Evolutionary conservation across 2,113 vertebrate genomes (phyloP).

Genomic region (Pycnonotus jocosus): DNA sequence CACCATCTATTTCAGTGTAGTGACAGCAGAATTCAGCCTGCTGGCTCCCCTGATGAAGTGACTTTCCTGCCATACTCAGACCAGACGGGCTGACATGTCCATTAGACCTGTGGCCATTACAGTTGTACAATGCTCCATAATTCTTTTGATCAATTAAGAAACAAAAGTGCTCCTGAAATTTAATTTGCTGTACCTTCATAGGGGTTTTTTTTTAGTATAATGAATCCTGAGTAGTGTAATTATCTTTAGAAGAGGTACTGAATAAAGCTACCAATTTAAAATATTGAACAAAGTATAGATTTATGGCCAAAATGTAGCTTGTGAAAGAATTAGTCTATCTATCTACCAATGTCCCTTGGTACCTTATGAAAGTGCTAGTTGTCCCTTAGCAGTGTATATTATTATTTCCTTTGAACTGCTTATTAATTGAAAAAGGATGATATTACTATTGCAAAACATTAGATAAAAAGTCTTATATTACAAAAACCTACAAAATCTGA

Average conservation of each 20-base stretch:
- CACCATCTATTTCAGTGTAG: neutral
- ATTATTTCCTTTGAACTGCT: neutral
- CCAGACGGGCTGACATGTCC: neutral
- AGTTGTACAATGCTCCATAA: neutral
- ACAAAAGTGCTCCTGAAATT: slow-evolving; percentile 2
- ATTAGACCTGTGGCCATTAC: neutral
- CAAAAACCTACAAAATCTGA: neutral
- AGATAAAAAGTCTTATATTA: neutral
- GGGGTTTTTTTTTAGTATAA: neutral
- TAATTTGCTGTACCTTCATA: neutral
- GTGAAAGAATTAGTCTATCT: neutral
- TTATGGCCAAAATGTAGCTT: neutral
- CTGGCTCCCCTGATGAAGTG: neutral
- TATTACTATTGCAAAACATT: neutral
- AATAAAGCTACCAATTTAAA: slow-evolving; percentile 36
- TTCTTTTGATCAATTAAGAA: slow-evolving; percentile 34
- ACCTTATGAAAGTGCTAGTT: neutral
- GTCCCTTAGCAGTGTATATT: neutral
- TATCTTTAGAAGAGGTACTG: slow-evolving; percentile 13
- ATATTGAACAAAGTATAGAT: slow-evolving; percentile 28
- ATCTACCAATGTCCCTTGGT: neutral
- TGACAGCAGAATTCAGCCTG: neutral
- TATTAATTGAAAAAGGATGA: neutral
- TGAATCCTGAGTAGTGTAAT: slow-evolving; percentile 4
- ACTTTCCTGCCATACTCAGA: neutral